phyloP scores from a whole-genome alignment of 2,888 invertebrate species.

The Caenorhabditis virilis region DNA sequence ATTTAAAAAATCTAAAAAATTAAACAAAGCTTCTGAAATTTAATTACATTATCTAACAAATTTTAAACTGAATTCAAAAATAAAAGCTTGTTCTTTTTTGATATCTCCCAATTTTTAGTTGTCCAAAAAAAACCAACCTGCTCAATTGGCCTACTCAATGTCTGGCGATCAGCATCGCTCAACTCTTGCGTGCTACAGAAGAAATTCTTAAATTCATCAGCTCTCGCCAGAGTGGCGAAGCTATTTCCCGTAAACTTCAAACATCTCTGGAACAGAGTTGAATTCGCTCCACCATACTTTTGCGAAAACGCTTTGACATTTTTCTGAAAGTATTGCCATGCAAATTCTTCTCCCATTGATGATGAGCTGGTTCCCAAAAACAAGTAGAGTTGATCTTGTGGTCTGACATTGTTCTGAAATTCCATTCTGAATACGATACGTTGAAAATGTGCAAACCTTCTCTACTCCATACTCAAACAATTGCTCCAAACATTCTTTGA shows the following conservation, averaged over 20 bases:
- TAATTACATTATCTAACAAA: no score
- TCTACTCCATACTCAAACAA: slow-evolving; percentile 59
- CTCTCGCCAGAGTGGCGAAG: slow-evolving; percentile 15
- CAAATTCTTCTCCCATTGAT: slow-evolving; percentile 50
- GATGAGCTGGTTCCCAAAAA: slow-evolving; percentile 43
- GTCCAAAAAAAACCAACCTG: slow-evolving; percentile 35
- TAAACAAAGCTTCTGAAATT: no score
- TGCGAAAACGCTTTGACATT: slow-evolving; percentile 53
- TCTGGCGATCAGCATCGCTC: slow-evolving; percentile 31
- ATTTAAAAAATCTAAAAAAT: no score
- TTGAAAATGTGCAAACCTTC: slow-evolving; percentile 25
- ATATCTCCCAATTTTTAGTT: not conserved
- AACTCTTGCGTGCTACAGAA: slow-evolving; percentile 28
- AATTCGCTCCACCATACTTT: slow-evolving; percentile 59
- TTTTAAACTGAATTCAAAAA: not conserved
- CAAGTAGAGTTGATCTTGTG: slow-evolving; percentile 56
- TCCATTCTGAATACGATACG: not conserved
- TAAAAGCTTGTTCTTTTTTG: not conserved
- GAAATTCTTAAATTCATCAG: slow-evolving; percentile 26
- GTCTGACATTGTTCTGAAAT: slow-evolving; percentile 57
- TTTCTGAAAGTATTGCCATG: slow-evolving; percentile 60
- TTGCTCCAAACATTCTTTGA: slow-evolving; percentile 34
- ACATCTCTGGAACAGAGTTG: slow-evolving; percentile 57
- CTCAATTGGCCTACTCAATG: slow-evolving; percentile 59
- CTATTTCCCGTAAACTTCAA: slow-evolving; percentile 29